Conservation (phyloP, 2,888 invertebrate species). For the Temnothorax rugatulus region DNA sequence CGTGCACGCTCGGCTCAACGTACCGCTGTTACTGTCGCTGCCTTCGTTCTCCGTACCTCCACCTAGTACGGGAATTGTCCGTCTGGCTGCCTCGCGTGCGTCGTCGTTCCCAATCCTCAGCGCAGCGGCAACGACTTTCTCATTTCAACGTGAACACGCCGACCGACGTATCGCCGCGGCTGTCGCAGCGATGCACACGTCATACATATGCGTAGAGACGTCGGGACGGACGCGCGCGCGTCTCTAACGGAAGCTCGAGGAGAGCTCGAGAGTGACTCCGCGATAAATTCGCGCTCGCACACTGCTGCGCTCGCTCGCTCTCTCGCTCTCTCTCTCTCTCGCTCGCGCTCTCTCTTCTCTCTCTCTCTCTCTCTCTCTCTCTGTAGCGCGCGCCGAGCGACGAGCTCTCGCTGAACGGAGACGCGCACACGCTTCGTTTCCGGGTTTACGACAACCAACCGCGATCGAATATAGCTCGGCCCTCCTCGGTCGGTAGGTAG, state of each 20-base stretch:
- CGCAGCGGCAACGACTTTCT: conserved; percentile 79
- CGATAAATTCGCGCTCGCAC: conserved; percentile 65
- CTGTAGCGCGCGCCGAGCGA: conserved; percentile 32
- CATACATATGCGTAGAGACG: conserved; percentile 59
- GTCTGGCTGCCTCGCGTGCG: conserved; percentile 72
- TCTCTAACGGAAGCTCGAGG: conserved; percentile 51
- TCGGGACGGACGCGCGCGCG: conserved; percentile 54
- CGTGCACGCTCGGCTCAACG: conserved; percentile 68
- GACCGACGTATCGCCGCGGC: conserved; percentile 25
- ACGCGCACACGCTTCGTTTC: conserved; percentile 67
- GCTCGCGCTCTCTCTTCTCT: no score
- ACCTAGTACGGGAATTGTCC: conserved; percentile 74
- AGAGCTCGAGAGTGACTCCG: conserved; percentile 65
- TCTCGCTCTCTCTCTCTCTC: not conserved
- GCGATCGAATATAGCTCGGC: conserved; percentile 71
- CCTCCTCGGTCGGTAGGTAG: conserved; percentile 72
- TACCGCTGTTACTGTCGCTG: conserved; percentile 70
- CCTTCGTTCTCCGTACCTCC: conserved; percentile 68
- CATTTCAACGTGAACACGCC: conserved; percentile 78
- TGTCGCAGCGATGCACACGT: conserved; percentile 66
- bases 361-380: not conserved
- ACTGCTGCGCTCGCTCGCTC: conserved; percentile 41
- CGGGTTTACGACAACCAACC: conserved; percentile 73
- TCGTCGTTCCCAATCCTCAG: conserved; percentile 76
- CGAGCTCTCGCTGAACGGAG: conserved; percentile 65